phyloP scores from a whole-genome alignment of 2,113 vertebrate genomes.

The Choloepus hoffmanni region DNA sequence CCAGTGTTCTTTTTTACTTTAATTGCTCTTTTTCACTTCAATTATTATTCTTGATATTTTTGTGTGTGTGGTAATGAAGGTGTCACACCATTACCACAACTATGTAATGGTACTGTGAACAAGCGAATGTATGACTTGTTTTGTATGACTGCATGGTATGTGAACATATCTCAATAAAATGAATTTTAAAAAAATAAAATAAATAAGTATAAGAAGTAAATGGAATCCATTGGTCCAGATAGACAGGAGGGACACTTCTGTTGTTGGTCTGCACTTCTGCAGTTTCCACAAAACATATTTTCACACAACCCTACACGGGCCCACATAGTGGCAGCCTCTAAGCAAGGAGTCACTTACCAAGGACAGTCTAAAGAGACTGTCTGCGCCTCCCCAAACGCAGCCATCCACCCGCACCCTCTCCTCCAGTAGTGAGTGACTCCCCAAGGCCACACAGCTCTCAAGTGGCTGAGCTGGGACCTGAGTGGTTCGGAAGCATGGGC shows the following conservation, averaged over 20 bases:
- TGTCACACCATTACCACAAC: no score
- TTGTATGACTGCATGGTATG: no score
- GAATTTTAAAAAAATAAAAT: no score
- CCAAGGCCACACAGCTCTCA: neutral
- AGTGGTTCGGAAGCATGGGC: no score
- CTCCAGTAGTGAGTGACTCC: neutral
- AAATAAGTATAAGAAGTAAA: neutral
- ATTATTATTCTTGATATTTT: no score
- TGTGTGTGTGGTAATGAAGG: no score
- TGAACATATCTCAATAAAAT: no score
- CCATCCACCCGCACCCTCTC: neutral
- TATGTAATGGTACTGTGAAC: no score
- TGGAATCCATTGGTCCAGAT: neutral
- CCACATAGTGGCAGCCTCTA: neutral
- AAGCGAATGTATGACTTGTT: no score
- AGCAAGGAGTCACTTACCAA: neutral
- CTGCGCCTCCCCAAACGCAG: neutral
- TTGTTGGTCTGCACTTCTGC: neutral
- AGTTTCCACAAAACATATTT: neutral
- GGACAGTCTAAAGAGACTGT: neutral
- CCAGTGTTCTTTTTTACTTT: no score
- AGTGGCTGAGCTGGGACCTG: neutral
- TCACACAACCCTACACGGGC: accelerated
- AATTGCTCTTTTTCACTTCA: no score
- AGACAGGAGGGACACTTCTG: neutral